phyloP scores from a whole-genome alignment of 2,113 vertebrate species.

The Zosterops hypoxanthus region DNA sequence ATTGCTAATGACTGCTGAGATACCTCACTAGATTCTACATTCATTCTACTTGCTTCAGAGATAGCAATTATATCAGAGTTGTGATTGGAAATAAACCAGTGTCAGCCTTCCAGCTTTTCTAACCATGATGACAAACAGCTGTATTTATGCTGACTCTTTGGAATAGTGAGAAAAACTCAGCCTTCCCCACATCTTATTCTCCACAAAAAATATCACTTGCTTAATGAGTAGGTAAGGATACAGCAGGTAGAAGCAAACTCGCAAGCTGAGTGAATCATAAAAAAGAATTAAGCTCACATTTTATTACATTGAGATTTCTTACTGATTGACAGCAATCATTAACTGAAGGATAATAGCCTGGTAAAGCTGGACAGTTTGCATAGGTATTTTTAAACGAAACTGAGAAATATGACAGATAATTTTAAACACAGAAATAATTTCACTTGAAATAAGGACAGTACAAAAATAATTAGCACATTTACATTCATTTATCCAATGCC shows the following conservation, averaged over 20 bases:
- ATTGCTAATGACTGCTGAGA: not conserved
- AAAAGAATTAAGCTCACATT: not conserved
- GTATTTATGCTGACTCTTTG: not conserved
- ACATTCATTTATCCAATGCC: slow-evolving; percentile 37
- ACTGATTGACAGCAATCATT: not conserved
- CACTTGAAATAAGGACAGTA: slow-evolving; percentile 46
- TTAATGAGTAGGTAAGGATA: not conserved
- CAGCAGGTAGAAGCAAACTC: not conserved
- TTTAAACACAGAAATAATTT: not conserved
- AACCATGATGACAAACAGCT: not conserved
- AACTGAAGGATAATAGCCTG: not conserved
- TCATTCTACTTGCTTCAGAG: not conserved
- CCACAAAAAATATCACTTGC: not conserved
- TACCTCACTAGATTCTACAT: not conserved
- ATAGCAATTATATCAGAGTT: not conserved
- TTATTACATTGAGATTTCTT: slow-evolving; percentile 26
- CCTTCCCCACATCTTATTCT: not conserved
- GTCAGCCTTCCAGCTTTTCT: not conserved
- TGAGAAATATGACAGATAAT: not conserved
- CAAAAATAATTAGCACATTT: slow-evolving; percentile 60
- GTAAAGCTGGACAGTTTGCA: slow-evolving; percentile 26
- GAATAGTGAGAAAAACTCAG: not conserved
- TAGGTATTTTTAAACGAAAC: slow-evolving; percentile 5
- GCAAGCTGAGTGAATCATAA: not conserved
- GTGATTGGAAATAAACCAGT: not conserved